Percentiles rank a stretch among this genome's conserved stretches.
Conservation (phyloP, 2,113 vertebrate species). For the Cyprinodon variegatus region DNA sequence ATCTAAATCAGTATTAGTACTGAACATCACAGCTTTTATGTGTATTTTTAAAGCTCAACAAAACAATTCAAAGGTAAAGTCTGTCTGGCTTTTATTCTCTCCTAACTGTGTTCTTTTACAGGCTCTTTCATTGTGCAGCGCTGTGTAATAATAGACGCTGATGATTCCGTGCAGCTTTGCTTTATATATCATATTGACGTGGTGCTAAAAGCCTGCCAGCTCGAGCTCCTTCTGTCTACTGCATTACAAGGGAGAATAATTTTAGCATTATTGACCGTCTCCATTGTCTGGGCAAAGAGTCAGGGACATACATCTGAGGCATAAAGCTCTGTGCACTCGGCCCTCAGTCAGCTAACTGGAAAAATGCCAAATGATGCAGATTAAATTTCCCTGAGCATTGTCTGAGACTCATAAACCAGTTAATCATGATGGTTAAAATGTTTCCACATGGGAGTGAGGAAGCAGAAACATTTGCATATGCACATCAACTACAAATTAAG, state of each 20-base stretch:
- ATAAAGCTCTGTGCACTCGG: slow-evolving; percentile 29
- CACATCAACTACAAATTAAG: slow-evolving; percentile 39
- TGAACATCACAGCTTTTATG: slow-evolving; percentile 5
- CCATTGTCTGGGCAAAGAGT: slow-evolving; percentile 52
- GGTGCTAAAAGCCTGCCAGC: slow-evolving; percentile 66
- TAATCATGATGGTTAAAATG: slow-evolving; percentile 51
- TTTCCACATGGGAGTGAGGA: slow-evolving; percentile 37
- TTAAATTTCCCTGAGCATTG: slow-evolving; percentile 43
- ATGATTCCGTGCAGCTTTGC: slow-evolving; percentile 56
- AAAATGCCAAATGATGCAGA: slow-evolving; percentile 44
- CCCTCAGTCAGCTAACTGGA: slow-evolving; percentile 36
- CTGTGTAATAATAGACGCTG: slow-evolving; percentile 64
- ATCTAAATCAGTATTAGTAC: not conserved
- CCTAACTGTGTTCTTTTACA: slow-evolving; percentile 22
- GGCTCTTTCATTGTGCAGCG: slow-evolving; percentile 35
- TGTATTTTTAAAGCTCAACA: slow-evolving; percentile 10
- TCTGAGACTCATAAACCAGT: slow-evolving; percentile 44
- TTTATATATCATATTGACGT: slow-evolving; percentile 69
- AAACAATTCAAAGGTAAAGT: slow-evolving; percentile 44
- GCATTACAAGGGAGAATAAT: slow-evolving; percentile 64
- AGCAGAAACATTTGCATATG: slow-evolving; percentile 45
- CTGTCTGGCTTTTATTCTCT: slow-evolving; percentile 24
- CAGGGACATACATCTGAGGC: slow-evolving; percentile 51
- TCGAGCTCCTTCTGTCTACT: slow-evolving; percentile 49
- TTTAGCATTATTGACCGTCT: slow-evolving; percentile 72